These are phyloP conservation scores for Peribatodes rhomboidaria DNA, from an alignment of 2,888 invertebrate genomes.

Conservation along the genomic window DNA sequence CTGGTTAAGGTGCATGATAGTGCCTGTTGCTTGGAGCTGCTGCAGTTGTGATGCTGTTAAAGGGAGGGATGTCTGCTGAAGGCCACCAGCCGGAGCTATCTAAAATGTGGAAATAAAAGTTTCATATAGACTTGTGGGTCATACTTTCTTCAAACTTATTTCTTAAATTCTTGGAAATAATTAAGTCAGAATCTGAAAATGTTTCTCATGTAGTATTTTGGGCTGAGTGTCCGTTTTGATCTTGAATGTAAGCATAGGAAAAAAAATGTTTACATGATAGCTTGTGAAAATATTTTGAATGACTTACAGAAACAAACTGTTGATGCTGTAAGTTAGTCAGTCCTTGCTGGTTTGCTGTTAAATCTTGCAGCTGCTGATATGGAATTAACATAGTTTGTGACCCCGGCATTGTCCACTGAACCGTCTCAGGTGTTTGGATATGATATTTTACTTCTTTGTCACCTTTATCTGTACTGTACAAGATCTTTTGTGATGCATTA, in stretches of 20 bases:
- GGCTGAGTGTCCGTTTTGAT: no score
- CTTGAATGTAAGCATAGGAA: no score
- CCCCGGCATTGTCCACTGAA: slow-evolving; percentile 81
- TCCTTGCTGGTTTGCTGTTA: slow-evolving; percentile 71
- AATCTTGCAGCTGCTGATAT: slow-evolving; percentile 80
- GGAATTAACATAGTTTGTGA: slow-evolving; percentile 83
- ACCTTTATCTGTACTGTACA: slow-evolving; percentile 79
- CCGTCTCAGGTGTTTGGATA: slow-evolving; percentile 77
- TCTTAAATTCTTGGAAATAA: no score
- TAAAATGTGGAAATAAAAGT: slow-evolving; percentile 45
- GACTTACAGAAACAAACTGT: slow-evolving; percentile 80
- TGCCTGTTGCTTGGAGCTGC: slow-evolving; percentile 77
- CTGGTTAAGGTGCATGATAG: slow-evolving; percentile 82
- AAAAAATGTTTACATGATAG: background rate
- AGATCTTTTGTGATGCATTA: slow-evolving; percentile 77
- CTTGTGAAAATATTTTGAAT: background rate
- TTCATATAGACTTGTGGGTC: background rate
- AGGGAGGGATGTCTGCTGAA: slow-evolving; percentile 77
- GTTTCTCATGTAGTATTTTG: no score
- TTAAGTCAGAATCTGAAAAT: no score
- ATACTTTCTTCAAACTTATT: no score
- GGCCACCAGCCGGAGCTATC: slow-evolving; percentile 78
- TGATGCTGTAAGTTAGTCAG: slow-evolving; percentile 75
- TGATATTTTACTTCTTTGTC: slow-evolving; percentile 82
- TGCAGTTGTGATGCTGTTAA: slow-evolving; percentile 77